Evolutionary conservation across 2,888 invertebrate genomes (phyloP).

Genomic region (Thera britannica): DNA sequence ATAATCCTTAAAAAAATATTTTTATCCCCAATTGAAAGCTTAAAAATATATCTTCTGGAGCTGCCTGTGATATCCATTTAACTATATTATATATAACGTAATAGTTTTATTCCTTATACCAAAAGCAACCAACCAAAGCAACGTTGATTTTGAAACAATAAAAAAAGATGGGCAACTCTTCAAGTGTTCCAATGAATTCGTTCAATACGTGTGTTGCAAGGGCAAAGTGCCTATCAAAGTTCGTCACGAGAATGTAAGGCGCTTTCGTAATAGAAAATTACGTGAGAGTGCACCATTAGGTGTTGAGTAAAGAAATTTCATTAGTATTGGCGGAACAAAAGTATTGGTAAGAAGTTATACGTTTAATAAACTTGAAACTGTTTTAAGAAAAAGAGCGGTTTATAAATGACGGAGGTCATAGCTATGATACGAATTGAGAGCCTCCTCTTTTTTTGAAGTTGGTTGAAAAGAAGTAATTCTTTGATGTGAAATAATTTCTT

Average conservation of each 20-base stretch:
- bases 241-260: slow-evolving; percentile 52
- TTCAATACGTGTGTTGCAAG: slow-evolving; percentile 64
- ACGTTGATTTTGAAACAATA: background rate
- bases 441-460: too few species aligned
- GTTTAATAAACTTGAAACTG: too few species aligned
- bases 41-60: too few species aligned
- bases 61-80: too few species aligned
- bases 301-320: slow-evolving; percentile 38
- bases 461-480: too few species aligned
- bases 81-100: too few species aligned
- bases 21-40: too few species aligned
- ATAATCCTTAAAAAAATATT: too few species aligned
- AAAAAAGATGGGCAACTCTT: background rate
- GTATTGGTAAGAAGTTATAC: background rate
- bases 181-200: slow-evolving; percentile 29
- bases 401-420: too few species aligned
- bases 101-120: background rate
- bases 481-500: too few species aligned
- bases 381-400: too few species aligned
- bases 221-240: slow-evolving; percentile 51
- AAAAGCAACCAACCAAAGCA: background rate
- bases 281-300: slow-evolving; percentile 45
- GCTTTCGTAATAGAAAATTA: slow-evolving; percentile 46
- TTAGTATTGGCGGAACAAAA: slow-evolving; percentile 25
- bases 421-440: too few species aligned